Evolutionary conservation across 2,113 vertebrate genomes (phyloP).

Genomic region (Onychostruthus taczanowskii): DNA sequence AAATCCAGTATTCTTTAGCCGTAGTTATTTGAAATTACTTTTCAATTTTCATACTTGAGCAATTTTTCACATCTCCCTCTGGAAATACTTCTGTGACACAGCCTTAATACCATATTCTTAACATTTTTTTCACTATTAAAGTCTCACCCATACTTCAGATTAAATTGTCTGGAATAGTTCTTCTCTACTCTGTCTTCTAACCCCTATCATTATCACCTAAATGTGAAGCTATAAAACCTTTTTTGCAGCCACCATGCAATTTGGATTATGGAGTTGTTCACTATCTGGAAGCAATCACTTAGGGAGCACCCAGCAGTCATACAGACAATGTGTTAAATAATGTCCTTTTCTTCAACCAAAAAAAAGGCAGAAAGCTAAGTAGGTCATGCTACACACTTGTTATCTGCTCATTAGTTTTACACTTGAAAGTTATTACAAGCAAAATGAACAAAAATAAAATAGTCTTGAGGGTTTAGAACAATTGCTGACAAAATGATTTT

Average conservation of each 20-base stretch:
- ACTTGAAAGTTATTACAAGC: background rate
- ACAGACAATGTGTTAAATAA: background rate
- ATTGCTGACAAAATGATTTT: slow-evolving; percentile 21
- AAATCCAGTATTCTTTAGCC: background rate
- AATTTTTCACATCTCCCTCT: background rate
- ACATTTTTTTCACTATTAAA: background rate
- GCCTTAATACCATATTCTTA: background rate
- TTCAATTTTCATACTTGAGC: background rate
- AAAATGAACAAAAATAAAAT: background rate
- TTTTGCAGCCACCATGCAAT: background rate
- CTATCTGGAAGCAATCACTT: background rate
- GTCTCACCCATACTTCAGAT: background rate
- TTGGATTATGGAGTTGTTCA: background rate
- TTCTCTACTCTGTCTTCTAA: background rate
- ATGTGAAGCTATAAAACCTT: background rate
- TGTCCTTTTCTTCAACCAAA: background rate
- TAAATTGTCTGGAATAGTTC: background rate
- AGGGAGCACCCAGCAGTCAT: background rate
- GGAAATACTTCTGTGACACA: background rate
- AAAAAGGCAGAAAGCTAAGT: background rate
- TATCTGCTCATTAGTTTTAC: slow-evolving; percentile 15
- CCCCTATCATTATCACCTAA: background rate
- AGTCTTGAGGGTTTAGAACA: slow-evolving; percentile 6
- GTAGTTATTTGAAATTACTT: background rate
- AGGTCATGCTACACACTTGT: background rate